These are phyloP conservation scores for Drosophila nr. fundita DNA, from an alignment of 2,888 invertebrate species.

Conservation along the genomic window DNA sequence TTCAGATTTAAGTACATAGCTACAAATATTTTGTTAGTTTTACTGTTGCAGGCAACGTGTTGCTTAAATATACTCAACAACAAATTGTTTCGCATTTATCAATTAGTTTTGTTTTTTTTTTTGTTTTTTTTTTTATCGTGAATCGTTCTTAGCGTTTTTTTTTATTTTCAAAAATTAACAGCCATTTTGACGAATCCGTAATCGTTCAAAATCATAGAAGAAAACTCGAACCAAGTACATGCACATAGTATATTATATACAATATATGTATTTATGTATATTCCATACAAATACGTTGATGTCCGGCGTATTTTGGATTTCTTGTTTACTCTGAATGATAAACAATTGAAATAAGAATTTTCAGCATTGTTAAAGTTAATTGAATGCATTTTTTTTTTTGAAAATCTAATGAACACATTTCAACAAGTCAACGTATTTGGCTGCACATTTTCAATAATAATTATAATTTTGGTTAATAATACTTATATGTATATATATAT, in stretches of 20 bases:
- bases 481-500: conserved; percentile 7
- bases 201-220: conserved; percentile 73
- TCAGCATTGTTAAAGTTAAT: conserved; percentile 15
- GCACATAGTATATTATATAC: conserved; percentile 47
- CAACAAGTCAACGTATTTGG: conserved; percentile 59
- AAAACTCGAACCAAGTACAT: conserved; percentile 64
- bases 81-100: conserved; percentile 39
- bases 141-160: conserved; percentile 81
- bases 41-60: conserved; percentile 67
- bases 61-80: conserved; percentile 71
- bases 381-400: conserved; percentile 9
- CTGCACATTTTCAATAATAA: conserved; percentile 35
- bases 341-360: conserved; percentile 29
- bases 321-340: conserved; percentile 23
- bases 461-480: conserved; percentile 26
- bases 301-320: conserved; percentile 26
- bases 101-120: conserved; percentile 32
- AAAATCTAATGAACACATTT: conserved; percentile 53
- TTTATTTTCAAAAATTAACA: conserved; percentile 86
- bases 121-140: conserved; percentile 41
- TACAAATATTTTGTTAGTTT: conserved; percentile 44
- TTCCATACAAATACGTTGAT: conserved; percentile 45
- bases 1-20: conserved; percentile 44
- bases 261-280: conserved; percentile 25
- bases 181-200: conserved; percentile 84